Percentiles rank a stretch among this genome's conserved stretches.
These are phyloP conservation scores for Prunella fulvescens DNA, from an alignment of 2,113 vertebrate genomes.

Conservation along the genomic window DNA sequence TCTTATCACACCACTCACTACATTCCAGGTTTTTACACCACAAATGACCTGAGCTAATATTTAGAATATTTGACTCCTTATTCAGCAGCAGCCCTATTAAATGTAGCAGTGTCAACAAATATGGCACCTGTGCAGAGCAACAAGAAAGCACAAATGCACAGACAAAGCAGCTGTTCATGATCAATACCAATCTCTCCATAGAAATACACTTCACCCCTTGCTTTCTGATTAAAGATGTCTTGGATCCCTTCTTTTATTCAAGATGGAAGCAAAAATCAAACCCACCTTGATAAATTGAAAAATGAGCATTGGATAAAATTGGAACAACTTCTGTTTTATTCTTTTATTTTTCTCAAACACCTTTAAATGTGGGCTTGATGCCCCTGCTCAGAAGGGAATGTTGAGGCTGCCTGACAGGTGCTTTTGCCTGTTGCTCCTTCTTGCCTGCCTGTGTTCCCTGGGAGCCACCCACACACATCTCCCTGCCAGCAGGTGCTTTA, in stretches of 20 bases:
- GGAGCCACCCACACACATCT: background rate
- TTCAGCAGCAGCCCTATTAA: background rate
- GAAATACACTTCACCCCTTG: background rate
- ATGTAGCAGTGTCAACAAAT: background rate
- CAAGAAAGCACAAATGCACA: background rate
- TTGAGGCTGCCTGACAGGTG: background rate
- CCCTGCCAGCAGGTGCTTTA: conserved; percentile 17
- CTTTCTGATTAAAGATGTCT: background rate
- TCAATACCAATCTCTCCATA: background rate
- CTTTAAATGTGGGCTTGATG: background rate
- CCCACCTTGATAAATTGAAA: background rate
- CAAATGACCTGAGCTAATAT: background rate
- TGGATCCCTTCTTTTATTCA: background rate
- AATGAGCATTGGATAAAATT: background rate
- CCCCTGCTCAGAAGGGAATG: background rate
- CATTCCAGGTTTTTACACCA: background rate
- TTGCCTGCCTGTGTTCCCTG: background rate
- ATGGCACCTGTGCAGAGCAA: background rate
- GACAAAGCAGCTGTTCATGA: background rate
- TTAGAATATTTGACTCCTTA: background rate
- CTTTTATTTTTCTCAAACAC: background rate
- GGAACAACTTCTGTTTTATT: background rate
- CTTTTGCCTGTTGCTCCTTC: background rate
- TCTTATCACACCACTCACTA: background rate
- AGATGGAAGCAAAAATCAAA: background rate